phyloP scores from a whole-genome alignment of 2,113 vertebrate species.

The Silurus meridionalis region DNA sequence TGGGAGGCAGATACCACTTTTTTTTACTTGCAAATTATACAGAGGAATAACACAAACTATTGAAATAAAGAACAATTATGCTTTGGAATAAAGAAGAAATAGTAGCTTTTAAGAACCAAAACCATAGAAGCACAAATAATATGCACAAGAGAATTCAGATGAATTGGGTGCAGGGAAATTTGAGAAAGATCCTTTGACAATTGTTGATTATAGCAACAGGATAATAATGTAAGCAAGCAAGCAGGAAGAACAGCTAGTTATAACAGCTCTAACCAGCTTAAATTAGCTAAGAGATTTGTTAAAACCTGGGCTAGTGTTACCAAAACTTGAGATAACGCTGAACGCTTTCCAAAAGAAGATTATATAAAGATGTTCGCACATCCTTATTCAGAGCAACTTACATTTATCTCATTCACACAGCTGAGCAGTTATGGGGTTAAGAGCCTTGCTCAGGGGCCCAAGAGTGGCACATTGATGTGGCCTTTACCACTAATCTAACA shows the following conservation, averaged over 20 bases:
- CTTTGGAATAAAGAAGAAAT: not conserved
- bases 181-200: not conserved
- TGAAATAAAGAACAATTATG: not conserved
- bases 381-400: no score
- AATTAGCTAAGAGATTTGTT: not conserved
- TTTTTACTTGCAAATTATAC: constrained; percentile 44
- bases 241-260: not conserved
- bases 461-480: no score
- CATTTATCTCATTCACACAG: no score
- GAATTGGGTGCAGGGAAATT: not conserved
- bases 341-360: not conserved
- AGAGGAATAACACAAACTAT: constrained; percentile 14
- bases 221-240: not conserved
- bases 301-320: not conserved
- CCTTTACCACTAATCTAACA: no score
- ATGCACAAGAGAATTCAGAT: not conserved
- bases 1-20: constrained; percentile 38
- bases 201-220: not conserved
- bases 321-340: not conserved
- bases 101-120: not conserved
- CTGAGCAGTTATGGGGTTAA: no score
- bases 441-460: no score
- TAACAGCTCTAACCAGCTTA: not conserved
- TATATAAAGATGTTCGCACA: no score
- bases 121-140: not conserved